These are phyloP conservation scores for Druon quercuslanigerum DNA, from an alignment of 1,140 invertebrate species.

Conservation along the genomic window DNA sequence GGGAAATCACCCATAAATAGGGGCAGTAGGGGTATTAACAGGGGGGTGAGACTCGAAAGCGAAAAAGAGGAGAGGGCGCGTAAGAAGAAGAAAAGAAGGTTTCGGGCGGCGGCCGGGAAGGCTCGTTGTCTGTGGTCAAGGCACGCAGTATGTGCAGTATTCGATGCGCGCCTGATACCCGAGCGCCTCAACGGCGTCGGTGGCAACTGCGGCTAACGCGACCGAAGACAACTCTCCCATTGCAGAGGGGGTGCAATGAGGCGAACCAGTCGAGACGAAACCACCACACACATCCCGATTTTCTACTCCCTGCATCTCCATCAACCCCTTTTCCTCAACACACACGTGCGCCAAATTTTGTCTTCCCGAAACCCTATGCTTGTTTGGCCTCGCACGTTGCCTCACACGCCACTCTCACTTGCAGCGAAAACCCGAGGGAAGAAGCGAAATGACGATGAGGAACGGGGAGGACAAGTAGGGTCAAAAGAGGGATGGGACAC, in stretches of 20 bases:
- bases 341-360: slow-evolving; percentile 19
- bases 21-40: slow-evolving; percentile 33
- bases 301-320: slow-evolving; percentile 31
- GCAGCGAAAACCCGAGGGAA: slow-evolving; percentile 1
- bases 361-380: not conserved
- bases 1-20: slow-evolving; percentile 32
- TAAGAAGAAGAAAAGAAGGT: slow-evolving; percentile 56
- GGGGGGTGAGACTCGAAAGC: slow-evolving; percentile 48
- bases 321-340: not conserved
- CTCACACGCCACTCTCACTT: not conserved
- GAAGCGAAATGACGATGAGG: slow-evolving; percentile 9
- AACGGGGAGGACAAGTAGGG: slow-evolving; percentile 13
- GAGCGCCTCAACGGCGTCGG: slow-evolving; percentile 37
- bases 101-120: slow-evolving; percentile 67
- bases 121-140: slow-evolving; percentile 74
- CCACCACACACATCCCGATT: slow-evolving; percentile 36
- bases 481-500: not conserved
- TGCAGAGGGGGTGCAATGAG: not conserved
- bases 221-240: not conserved
- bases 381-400: not conserved
- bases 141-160: slow-evolving; percentile 63
- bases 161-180: slow-evolving; percentile 53
- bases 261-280: not conserved
- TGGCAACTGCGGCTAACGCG: slow-evolving; percentile 7
- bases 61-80: slow-evolving; percentile 48